Conservation (phyloP, 2,113 vertebrate genomes). For the Myrmophylax atrothorax region DNA sequence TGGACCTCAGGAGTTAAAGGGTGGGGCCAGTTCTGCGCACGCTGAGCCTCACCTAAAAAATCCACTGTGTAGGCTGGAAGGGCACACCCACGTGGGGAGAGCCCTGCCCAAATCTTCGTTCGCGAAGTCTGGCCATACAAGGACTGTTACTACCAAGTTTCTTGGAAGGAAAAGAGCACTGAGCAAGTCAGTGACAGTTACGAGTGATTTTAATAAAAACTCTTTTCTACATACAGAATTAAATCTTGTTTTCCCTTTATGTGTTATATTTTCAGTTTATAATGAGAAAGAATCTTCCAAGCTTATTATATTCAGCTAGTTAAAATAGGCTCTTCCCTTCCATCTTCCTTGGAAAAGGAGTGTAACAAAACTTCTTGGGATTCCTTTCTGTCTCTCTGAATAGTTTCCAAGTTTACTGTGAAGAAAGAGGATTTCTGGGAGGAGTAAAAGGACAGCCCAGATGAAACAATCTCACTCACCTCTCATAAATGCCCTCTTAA, state of each 20-base stretch:
- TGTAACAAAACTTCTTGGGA: not conserved
- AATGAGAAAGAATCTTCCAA: not conserved
- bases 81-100: too few relatives aligned
- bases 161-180: not conserved
- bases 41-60: too few relatives aligned
- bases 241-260: not conserved
- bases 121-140: too few relatives aligned
- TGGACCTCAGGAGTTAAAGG: too few relatives aligned
- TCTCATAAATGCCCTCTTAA: not conserved
- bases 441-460: not conserved
- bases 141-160: not conserved
- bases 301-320: not conserved
- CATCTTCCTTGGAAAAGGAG: not conserved
- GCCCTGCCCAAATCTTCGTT: too few relatives aligned
- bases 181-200: not conserved
- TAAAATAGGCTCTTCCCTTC: not conserved
- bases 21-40: too few relatives aligned
- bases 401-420: not conserved
- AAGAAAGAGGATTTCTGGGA: not conserved
- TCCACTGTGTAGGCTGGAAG: too few relatives aligned
- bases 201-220: fast-evolving
- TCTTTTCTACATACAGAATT: not conserved
- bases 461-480: not conserved
- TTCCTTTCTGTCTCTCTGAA: not conserved
- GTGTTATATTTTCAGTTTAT: not conserved